A percentile compares a stretch with the other conserved stretches of the same genome.
phyloP scores from a whole-genome alignment of 2,888 invertebrate species.

The Mythimna albipuncta region DNA sequence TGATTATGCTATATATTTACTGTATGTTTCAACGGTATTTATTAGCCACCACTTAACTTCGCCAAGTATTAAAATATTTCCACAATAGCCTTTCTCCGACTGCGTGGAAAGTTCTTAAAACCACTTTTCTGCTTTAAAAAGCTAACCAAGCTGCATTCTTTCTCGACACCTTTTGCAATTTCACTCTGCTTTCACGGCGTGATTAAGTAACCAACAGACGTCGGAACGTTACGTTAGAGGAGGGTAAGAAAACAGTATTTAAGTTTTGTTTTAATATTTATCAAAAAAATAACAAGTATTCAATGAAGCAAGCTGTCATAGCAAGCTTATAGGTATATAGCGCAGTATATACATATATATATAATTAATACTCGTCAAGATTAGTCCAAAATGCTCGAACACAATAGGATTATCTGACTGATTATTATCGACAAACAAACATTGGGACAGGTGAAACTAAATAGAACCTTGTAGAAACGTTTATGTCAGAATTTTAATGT shows the following conservation, averaged over 20 bases:
- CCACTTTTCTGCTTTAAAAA: constrained; percentile 29
- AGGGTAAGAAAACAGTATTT: background rate
- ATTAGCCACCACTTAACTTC: background rate
- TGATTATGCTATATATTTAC: no score
- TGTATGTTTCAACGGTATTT: background rate
- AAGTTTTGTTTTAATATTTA: background rate
- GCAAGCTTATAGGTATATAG: no score
- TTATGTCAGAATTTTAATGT: no score
- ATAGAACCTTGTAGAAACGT: no score
- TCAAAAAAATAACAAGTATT: background rate
- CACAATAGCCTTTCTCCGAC: constrained; percentile 5
- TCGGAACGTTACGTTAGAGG: background rate
- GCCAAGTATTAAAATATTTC: constrained; percentile 17
- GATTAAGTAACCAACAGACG: constrained; percentile 30
- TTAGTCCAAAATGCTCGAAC: no score
- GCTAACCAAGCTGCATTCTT: constrained; percentile 24
- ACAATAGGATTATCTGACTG: no score
- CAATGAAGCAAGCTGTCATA: no score
- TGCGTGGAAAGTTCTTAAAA: constrained; percentile 19
- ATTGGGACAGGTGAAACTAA: no score
- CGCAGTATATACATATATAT: no score
- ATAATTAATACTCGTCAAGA: no score
- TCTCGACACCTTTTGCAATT: constrained; percentile 23
- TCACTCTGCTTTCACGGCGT: constrained; percentile 16
- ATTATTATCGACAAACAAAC: no score